Evolutionary conservation across 2,797 vertebrate genomes (phyloP).

Genomic region (Mareca strepera): DNA sequence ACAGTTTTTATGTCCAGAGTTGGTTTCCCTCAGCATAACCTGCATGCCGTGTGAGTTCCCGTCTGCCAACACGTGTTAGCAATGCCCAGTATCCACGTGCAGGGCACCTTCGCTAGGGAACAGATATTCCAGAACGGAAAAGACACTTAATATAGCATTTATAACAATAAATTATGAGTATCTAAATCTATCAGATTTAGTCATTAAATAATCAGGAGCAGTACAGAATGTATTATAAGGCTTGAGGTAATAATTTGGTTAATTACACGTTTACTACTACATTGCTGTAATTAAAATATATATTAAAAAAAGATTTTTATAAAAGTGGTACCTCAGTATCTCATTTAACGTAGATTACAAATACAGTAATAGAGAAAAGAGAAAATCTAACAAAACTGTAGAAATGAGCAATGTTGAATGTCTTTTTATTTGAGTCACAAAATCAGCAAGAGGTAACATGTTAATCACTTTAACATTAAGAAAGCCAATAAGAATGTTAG

Average conservation of each 20-base stretch:
- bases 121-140: neutral
- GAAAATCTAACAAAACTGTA: neutral
- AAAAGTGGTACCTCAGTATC: neutral
- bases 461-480: neutral
- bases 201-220: neutral
- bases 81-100: neutral
- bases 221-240: neutral
- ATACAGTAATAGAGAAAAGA: neutral
- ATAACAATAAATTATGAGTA: neutral
- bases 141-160: neutral
- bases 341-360: neutral
- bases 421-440: slow-evolving; percentile 53
- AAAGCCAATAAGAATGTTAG: neutral
- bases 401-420: neutral
- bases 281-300: neutral
- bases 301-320: neutral
- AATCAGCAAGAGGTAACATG: slow-evolving; percentile 51
- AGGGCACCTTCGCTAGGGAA: neutral
- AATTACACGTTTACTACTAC: neutral
- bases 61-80: neutral
- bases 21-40: neutral
- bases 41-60: neutral
- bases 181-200: neutral
- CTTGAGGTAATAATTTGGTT: neutral
- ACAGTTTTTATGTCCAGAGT: neutral